A percentile compares a stretch with the other conserved stretches of the same genome.
Conservation (phyloP, 2,113 vertebrate species). For the Chaetops frenatus region DNA sequence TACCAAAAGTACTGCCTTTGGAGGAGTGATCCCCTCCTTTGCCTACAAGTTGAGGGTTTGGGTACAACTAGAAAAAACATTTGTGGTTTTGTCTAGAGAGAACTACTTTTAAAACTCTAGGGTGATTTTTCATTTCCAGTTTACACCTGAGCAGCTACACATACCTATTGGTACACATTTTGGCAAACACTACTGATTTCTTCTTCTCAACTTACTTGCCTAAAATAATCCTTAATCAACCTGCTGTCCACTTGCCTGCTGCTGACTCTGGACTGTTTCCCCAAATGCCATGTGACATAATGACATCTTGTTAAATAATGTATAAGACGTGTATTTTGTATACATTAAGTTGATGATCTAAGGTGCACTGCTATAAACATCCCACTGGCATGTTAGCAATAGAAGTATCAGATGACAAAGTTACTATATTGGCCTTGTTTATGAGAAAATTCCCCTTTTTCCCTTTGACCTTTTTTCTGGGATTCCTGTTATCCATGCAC, state of each 20-base stretch:
- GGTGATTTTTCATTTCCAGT: neutral
- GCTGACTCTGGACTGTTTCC: neutral
- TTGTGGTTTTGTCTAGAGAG: neutral
- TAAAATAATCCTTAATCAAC: neutral
- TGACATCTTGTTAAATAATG: neutral
- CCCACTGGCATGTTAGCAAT: neutral
- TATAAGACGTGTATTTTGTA: accelerated
- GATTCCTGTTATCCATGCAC: neutral
- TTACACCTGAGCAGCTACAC: neutral
- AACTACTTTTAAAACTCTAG: neutral
- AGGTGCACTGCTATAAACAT: neutral
- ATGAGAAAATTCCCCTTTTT: neutral
- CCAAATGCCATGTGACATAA: neutral
- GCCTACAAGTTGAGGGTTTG: neutral
- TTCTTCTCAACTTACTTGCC: neutral
- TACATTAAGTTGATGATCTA: neutral
- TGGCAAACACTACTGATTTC: neutral
- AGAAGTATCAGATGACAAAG: neutral
- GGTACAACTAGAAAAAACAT: neutral
- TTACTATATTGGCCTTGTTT: neutral
- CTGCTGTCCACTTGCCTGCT: neutral
- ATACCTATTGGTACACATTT: neutral
- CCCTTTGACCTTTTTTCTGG: neutral
- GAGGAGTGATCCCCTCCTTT: neutral
- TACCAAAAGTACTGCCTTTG: neutral